These are phyloP conservation scores for Cataglyphis cursor DNA, from an alignment of 2,888 invertebrate genomes.

Conservation along the genomic window DNA sequence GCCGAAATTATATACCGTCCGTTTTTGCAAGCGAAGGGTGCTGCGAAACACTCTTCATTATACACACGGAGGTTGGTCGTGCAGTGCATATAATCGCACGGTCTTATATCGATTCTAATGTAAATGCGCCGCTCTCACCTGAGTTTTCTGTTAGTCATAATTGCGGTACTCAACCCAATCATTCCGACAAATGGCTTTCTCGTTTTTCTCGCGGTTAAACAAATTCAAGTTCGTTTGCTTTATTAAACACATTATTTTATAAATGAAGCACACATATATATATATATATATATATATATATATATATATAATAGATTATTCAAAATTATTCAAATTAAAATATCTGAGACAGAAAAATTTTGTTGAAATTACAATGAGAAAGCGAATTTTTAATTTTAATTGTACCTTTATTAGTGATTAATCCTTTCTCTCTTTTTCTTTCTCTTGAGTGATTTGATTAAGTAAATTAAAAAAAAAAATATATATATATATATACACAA, in stretches of 20 bases:
- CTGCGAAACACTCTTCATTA: slow-evolving; percentile 68
- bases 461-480: too few relatives aligned
- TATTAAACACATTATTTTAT: not conserved
- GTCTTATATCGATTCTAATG: slow-evolving; percentile 72
- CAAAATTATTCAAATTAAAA: not conserved
- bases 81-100: slow-evolving; percentile 30
- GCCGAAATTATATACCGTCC: slow-evolving; percentile 75
- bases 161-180: slow-evolving; percentile 62
- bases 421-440: too few relatives aligned
- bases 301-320: not conserved
- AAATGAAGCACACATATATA: not conserved
- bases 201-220: not conserved
- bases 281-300: too few relatives aligned
- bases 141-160: slow-evolving; percentile 74
- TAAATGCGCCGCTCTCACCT: slow-evolving; percentile 74
- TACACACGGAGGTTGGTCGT: slow-evolving; percentile 39
- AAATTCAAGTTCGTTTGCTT: not conserved
- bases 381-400: not conserved
- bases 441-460: not conserved
- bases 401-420: not conserved
- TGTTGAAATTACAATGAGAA: not conserved
- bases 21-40: slow-evolving; percentile 69
- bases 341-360: not conserved
- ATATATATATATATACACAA: too few relatives aligned
- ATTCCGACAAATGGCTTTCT: not conserved